Percentiles rank a stretch among this genome's conserved stretches.
Conservation (phyloP, 1,140 invertebrate species). For the Thaumetopoea pityocampa region DNA sequence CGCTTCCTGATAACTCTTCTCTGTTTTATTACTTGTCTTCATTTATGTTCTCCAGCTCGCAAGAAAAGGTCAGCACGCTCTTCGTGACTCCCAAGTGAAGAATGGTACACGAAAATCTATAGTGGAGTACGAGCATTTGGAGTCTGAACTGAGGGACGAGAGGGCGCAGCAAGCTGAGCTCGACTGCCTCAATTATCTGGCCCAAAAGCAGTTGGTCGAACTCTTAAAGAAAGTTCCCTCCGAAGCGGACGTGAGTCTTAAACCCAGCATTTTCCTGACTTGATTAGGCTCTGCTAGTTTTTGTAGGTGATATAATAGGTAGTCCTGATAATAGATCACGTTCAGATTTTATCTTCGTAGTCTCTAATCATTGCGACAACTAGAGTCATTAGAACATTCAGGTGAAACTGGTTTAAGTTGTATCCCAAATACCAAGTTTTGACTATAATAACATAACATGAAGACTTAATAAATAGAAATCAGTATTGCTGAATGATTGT, state of each 20-base stretch:
- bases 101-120: constrained; percentile 45
- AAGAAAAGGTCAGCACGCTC: constrained; percentile 56
- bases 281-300: too few relatives aligned
- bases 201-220: constrained; percentile 56
- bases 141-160: constrained; percentile 49
- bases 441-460: too few relatives aligned
- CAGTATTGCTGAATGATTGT: too few relatives aligned
- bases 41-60: constrained; percentile 48
- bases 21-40: neutral
- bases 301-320: constrained; percentile 1
- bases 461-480: too few relatives aligned
- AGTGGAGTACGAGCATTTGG: constrained; percentile 53
- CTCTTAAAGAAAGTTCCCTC: constrained; percentile 60
- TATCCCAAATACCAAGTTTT: too few relatives aligned
- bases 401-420: too few relatives aligned
- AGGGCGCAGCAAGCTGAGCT: constrained; percentile 56
- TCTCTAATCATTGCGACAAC: too few relatives aligned
- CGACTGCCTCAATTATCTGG: constrained; percentile 61
- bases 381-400: too few relatives aligned
- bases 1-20: constrained; percentile 2
- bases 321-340: too few relatives aligned
- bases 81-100: constrained; percentile 44
- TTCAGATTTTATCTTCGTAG: too few relatives aligned
- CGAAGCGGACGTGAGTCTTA: constrained; percentile 49
- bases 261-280: too few relatives aligned